Percentiles rank a stretch among this genome's conserved stretches.
Evolutionary conservation across 2,113 vertebrate genomes (phyloP).

Genomic region (Caracal caracal): DNA sequence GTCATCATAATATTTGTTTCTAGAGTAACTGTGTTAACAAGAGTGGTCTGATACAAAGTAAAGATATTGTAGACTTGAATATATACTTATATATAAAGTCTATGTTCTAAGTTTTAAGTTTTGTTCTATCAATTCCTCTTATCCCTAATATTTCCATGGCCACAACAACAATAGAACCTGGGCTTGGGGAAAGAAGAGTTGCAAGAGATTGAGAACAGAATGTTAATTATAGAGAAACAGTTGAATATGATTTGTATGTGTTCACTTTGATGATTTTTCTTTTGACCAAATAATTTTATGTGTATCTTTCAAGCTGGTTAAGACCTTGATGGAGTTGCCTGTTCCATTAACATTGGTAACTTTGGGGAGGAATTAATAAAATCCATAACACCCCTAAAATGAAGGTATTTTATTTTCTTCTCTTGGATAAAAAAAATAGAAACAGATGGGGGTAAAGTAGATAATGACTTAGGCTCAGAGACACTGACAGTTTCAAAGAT

Average conservation of each 20-base stretch:
- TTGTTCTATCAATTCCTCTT: background rate
- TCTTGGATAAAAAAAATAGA: background rate
- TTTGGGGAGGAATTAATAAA: background rate
- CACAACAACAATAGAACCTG: background rate
- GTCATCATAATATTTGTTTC: background rate
- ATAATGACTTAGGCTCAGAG: background rate
- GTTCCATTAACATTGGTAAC: background rate
- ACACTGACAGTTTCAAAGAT: background rate
- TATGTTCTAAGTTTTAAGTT: background rate
- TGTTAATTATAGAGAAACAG: background rate
- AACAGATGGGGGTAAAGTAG: background rate
- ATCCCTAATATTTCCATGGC: background rate
- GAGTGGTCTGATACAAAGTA: background rate
- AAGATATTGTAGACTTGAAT: background rate
- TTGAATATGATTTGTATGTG: background rate
- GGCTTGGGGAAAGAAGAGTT: background rate
- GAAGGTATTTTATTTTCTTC: slow-evolving; percentile 27
- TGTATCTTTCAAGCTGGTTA: background rate
- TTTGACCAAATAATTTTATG: background rate
- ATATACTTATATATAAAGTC: background rate
- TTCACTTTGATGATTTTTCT: background rate
- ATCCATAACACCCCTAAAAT: background rate
- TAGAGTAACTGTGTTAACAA: background rate
- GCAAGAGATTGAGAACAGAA: background rate
- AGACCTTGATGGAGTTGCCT: background rate